Percentiles rank a stretch among this genome's conserved stretches.
These are phyloP conservation scores for Thamnaconus septentrionalis DNA, from an alignment of 2,113 vertebrate genomes.

Conservation along the genomic window DNA sequence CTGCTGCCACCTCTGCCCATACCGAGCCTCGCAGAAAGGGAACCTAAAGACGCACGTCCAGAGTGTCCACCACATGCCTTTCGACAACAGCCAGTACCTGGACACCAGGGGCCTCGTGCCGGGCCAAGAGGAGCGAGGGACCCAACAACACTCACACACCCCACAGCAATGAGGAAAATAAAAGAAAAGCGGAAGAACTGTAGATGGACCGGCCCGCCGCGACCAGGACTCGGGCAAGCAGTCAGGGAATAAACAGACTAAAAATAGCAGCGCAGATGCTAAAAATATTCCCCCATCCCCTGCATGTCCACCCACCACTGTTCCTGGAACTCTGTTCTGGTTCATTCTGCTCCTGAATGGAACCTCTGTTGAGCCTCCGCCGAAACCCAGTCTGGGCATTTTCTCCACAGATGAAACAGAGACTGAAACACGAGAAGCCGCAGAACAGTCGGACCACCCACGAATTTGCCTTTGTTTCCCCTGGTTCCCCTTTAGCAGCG, in stretches of 20 bases:
- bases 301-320: too few species aligned
- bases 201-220: constrained; percentile 17
- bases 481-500: too few species aligned
- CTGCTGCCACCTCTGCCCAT: constrained; percentile 77
- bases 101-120: constrained; percentile 45
- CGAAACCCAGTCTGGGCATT: too few species aligned
- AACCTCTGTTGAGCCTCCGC: too few species aligned
- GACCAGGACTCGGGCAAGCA: background rate
- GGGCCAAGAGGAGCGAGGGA: constrained; percentile 40
- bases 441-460: too few species aligned
- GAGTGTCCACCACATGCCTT: constrained; percentile 71
- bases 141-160: constrained; percentile 23
- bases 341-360: background rate
- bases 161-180: background rate
- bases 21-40: constrained; percentile 89
- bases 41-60: constrained; percentile 80
- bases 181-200: background rate
- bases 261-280: too few species aligned
- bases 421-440: too few species aligned
- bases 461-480: too few species aligned
- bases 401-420: too few species aligned
- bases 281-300: too few species aligned
- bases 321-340: too few species aligned
- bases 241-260: constrained; percentile 19
- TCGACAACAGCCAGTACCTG: constrained; percentile 70